Conservation (phyloP, 2,797 vertebrate genomes). For the Orestias chungarensis region DNA sequence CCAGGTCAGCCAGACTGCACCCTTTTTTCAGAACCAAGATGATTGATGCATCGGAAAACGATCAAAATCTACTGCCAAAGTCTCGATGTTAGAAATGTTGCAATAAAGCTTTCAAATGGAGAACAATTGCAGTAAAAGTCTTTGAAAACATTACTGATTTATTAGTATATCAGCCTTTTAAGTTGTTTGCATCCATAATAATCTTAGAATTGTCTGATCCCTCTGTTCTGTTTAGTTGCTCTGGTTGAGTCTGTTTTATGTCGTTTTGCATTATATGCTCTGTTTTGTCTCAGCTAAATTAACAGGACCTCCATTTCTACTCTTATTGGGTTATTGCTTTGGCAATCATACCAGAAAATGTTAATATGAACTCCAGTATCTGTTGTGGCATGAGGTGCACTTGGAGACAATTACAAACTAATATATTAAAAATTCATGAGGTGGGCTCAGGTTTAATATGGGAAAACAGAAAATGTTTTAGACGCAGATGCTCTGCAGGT, state of each 20-base stretch:
- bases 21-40: no score
- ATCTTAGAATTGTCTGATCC: background rate
- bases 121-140: no score
- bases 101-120: no score
- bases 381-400: background rate
- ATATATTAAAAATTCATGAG: slow-evolving; percentile 1
- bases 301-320: background rate
- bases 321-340: background rate
- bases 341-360: background rate
- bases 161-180: no score
- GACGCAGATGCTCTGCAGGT: background rate
- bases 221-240: background rate
- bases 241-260: background rate
- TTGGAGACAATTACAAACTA: slow-evolving; percentile 3
- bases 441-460: background rate
- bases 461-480: background rate
- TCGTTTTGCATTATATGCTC: background rate
- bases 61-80: no score
- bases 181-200: no score
- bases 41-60: no score
- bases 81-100: no score
- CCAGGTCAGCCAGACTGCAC: no score
- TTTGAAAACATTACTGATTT: no score
- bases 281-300: background rate
- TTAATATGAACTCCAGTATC: background rate